Conservation (phyloP, 2,797 vertebrate species). For the Muscicapa striata region DNA sequence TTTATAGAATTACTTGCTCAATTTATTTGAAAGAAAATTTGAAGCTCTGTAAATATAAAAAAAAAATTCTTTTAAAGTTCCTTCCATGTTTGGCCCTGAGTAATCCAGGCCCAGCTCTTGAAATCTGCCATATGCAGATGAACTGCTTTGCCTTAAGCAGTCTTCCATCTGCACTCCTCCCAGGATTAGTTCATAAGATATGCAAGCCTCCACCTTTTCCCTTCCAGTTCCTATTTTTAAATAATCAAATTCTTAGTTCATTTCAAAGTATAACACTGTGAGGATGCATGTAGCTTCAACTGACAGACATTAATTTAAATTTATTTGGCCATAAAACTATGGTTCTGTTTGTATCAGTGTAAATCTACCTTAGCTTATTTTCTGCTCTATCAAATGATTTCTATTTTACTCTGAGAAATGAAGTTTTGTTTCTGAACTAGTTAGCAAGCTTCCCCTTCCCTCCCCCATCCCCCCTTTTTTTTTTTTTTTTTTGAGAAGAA, state of each 20-base stretch:
- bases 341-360: not conserved
- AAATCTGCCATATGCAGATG: slow-evolving; percentile 23
- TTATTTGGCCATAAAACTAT: not conserved
- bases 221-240: slow-evolving; percentile 30
- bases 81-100: not conserved
- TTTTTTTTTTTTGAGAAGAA: not conserved
- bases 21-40: not conserved
- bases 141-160: not conserved
- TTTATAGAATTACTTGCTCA: not conserved
- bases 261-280: slow-evolving; percentile 4
- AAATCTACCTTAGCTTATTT: not conserved
- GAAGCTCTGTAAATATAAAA: not conserved
- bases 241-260: slow-evolving; percentile 16
- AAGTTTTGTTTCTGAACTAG: slow-evolving; percentile 17
- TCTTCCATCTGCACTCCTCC: slow-evolving; percentile 9
- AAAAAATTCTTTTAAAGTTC: not conserved
- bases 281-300: not conserved
- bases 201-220: slow-evolving; percentile 30
- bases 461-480: rapidly evolving
- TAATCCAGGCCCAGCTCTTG: not conserved
- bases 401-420: not conserved
- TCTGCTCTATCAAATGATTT: not conserved
- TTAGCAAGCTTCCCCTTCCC: not conserved
- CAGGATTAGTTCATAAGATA: slow-evolving; percentile 23
- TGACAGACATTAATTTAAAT: not conserved